Evolutionary conservation across 2,888 invertebrate genomes (phyloP), one percentile per base, ranked within the genome.

Genomic region (Archips crataeganus): DNA sequence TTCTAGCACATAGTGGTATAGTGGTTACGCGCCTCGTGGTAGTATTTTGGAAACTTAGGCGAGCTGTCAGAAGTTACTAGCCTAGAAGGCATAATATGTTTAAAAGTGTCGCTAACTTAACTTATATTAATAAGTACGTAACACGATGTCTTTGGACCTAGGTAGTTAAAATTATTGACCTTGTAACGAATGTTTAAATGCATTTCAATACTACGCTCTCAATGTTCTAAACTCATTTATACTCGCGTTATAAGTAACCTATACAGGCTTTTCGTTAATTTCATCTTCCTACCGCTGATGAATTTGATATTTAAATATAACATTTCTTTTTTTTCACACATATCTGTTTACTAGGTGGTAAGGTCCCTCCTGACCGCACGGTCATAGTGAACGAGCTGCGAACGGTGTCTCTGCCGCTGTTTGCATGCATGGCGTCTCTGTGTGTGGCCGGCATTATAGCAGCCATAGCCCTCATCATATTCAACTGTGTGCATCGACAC

Each of bases 351-450:
- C 39, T 88, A 97, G 97, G 97, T 84, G 97, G 97, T 8, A 97
- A 98, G 95, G 97, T 98, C 77, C 99, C 99, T 36, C 98, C 98
- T 83, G 99, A 99, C 90, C 96, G 98, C 75, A 99, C 99, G 11
- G 98, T 98, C 85, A 97, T 99, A 65, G 96, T 97, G 81, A 96
- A 96, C 80, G 97, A 97, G 67, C 92, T 99, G 67, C 95, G 98
- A 75, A 98, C 97, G 8, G 97, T 99, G 13, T 98, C 98, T 0
- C 94, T 98, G 81, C 97, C 98, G 68, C 95, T 99, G 75, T 99
- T 99, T 89, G 97, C 99, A 76, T 97, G 98, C 84, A 99, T 99
- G 98, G 97, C 98, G 84, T 96, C 97, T 15, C 96, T 99, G 79
- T 98, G 99, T 75, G 96, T 97, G 78, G 95, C 98, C 72, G 99